phyloP scores from a whole-genome alignment of 2,113 vertebrate genomes.

The Podarcis muralis region DNA sequence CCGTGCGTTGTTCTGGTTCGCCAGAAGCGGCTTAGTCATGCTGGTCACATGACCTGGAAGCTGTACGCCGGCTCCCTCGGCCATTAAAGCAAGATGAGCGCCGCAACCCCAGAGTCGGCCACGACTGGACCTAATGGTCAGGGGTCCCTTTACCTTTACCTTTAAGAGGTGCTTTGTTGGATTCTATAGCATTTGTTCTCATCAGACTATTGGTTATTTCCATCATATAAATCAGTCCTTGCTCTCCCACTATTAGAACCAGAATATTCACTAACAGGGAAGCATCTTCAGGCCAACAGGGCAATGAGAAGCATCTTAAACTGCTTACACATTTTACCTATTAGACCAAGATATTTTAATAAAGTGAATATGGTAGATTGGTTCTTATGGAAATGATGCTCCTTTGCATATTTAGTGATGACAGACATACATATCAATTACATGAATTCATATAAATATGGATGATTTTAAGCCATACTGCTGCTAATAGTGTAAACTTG shows the following conservation, averaged over 20 bases:
- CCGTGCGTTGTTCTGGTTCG: too few relatives aligned
- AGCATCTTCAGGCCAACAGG: constrained; percentile 20
- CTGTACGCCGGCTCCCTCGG: too few relatives aligned
- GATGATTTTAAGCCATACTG: not conserved
- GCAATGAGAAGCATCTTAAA: not conserved
- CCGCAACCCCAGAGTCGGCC: too few relatives aligned
- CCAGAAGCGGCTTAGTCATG: too few relatives aligned
- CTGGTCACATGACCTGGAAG: too few relatives aligned
- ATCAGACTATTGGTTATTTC: not conserved
- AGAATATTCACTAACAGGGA: constrained; percentile 29
- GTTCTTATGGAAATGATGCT: not conserved
- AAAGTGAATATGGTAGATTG: constrained; percentile 33
- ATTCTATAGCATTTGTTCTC: not conserved
- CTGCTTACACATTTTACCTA: constrained; percentile 25
- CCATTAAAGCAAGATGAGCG: too few relatives aligned
- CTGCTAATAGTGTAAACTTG: not conserved
- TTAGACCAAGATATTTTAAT: constrained; percentile 6
- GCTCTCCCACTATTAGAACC: not conserved
- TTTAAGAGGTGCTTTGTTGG: too few relatives aligned
- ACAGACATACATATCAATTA: not conserved
- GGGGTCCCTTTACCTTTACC: too few relatives aligned
- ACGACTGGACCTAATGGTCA: too few relatives aligned
- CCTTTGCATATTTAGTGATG: not conserved
- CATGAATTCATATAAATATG: not conserved
- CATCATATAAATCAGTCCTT: not conserved